Conservation (phyloP, 2,113 vertebrate genomes). For the Platysteira castanea region DNA sequence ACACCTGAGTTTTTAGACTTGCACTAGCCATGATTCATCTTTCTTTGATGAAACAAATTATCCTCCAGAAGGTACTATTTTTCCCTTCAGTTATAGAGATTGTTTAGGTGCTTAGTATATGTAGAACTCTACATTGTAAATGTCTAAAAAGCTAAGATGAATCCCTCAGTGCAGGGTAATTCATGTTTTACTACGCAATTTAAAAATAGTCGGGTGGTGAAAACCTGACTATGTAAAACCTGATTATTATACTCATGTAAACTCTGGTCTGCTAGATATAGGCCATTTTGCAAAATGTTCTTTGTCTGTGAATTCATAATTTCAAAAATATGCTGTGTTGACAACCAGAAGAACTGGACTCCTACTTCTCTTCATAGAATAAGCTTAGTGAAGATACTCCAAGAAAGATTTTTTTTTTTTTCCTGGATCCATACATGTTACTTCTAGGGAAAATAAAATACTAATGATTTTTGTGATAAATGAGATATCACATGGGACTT, state of each 20-base stretch:
- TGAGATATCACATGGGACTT: neutral
- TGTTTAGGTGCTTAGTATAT: neutral
- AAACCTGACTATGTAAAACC: neutral
- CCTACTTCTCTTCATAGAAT: neutral
- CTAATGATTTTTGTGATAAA: neutral
- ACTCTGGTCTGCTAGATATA: neutral
- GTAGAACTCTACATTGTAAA: neutral
- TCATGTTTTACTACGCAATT: neutral
- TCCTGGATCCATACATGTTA: neutral
- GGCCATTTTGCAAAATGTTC: neutral
- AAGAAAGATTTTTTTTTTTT: neutral
- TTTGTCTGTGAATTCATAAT: neutral
- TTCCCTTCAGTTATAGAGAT: neutral
- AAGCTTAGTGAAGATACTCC: neutral
- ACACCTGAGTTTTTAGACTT: neutral
- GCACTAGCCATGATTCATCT: neutral
- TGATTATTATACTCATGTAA: neutral
- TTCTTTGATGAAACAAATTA: neutral
- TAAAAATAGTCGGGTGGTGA: neutral
- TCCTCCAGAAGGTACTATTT: neutral
- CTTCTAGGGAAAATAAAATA: neutral
- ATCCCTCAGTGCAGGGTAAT: neutral
- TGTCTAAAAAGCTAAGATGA: neutral
- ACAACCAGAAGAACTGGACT: neutral
- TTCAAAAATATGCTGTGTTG: neutral